These are phyloP conservation scores for Psix sp. DNA, from an alignment of 1,140 invertebrate species.

Conservation along the genomic window DNA sequence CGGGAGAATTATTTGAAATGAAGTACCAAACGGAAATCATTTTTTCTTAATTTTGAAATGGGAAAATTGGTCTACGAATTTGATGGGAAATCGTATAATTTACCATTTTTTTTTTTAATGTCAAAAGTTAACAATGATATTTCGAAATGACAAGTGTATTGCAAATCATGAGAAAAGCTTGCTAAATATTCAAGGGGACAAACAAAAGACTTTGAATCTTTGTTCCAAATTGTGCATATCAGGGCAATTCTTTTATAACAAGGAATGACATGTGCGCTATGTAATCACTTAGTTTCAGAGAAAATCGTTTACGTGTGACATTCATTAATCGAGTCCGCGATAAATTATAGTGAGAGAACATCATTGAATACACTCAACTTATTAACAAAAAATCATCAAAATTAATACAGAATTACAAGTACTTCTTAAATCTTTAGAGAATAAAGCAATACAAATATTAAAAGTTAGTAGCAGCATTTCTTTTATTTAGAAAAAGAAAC, in stretches of 20 bases:
- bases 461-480: slow-evolving; percentile 31
- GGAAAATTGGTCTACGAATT: too few relatives aligned
- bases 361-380: too few relatives aligned
- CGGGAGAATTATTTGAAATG: slow-evolving; percentile 50
- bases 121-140: slow-evolving; percentile 40
- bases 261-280: slow-evolving; percentile 42
- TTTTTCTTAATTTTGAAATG: too few relatives aligned
- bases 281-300: slow-evolving; percentile 45
- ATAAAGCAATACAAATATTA: slow-evolving; percentile 9
- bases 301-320: slow-evolving; percentile 32
- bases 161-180: slow-evolving; percentile 62
- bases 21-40: slow-evolving; percentile 24
- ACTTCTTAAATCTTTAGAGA: background rate
- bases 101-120: slow-evolving; percentile 31
- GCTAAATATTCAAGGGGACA: slow-evolving; percentile 61
- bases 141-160: slow-evolving; percentile 33
- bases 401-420: too few relatives aligned
- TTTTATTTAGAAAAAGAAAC: slow-evolving; percentile 59
- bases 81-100: too few relatives aligned
- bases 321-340: slow-evolving; percentile 12
- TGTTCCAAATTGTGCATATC: slow-evolving; percentile 68
- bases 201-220: slow-evolving; percentile 66
- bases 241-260: slow-evolving; percentile 64
- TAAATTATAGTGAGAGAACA: too few relatives aligned
- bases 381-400: background rate